Base-by-base conservation (phyloP, 2,888 invertebrate species). In the Serripes groenlandicus region DNA sequence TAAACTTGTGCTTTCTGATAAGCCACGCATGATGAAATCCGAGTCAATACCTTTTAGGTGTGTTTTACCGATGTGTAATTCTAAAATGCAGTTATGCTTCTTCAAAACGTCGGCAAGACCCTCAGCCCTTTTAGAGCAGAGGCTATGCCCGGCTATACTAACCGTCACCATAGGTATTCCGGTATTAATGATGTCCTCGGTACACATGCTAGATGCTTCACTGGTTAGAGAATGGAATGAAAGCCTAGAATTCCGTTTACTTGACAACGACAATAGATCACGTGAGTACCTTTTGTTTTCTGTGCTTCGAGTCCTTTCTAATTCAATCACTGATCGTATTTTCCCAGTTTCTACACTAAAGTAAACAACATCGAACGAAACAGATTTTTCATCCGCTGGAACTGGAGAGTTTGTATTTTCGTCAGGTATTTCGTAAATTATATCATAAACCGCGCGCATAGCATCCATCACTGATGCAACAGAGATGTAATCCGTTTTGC, bases 111-210 rank as follows among this genome's bases (percentile, higher is more conserved):
- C 73, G 4, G 91, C 90, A 26, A 94, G 78, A 7, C 90, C 88
- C 56, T 89, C 86, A 11, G 92, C 86, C 34, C 92, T 85, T 11
- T 89, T 86, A 4, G 90, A 88, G 26, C 90, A 85, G 26, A 94
- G 85, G 62, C 88, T 90, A 75, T 93, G 90, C 18, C 93, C 93
- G 5, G 92, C 90, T 71, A 94, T 89, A 37, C 90, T 90, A 9
- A 93, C 89, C n/a, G 91, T 92, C 23, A 94, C 88, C 90, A 94
- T 92, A 3, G 93, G 92, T 18, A 91, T 78, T n/a, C 91, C 92
- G 34, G 86, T 89, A 21, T 84, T 88, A 18, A 82, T 83, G n/a
- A 88, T 75, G 35, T 90, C 90, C 21, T 85, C 84, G 34, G 76
- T 86, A 77, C 85, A 87, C 26, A 79, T 78, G 26, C 83, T 85